These are phyloP conservation scores for Syncerus caffer DNA, from an alignment of 2,797 vertebrate species.

Conservation along the genomic window DNA sequence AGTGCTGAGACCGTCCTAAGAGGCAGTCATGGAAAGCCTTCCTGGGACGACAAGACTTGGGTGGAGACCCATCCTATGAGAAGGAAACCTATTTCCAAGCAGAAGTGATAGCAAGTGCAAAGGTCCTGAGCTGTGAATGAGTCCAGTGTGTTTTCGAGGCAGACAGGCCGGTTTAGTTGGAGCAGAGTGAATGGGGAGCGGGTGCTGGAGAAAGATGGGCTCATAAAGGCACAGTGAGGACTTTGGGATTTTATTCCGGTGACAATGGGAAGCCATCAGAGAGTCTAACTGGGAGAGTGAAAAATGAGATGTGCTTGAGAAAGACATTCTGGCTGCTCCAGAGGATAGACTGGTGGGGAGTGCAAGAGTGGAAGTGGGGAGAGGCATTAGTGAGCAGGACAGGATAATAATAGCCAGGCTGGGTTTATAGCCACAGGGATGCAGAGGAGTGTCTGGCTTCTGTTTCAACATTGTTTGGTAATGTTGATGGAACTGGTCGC, in stretches of 20 bases:
- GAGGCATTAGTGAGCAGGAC: too few relatives aligned
- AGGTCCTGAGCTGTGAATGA: not conserved
- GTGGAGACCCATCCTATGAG: not conserved
- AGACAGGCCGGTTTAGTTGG: not conserved
- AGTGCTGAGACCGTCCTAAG: too few relatives aligned
- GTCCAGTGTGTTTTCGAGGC: not conserved
- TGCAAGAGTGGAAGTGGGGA: not conserved
- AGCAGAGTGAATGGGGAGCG: not conserved
- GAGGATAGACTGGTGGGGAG: too few relatives aligned
- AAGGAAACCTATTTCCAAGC: not conserved
- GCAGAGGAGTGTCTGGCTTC: not conserved
- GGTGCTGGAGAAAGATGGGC: not conserved
- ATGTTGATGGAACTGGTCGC: not conserved
- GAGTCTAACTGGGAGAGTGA: not conserved
- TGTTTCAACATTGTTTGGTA: not conserved
- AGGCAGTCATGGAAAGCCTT: not conserved
- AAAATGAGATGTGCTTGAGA: not conserved
- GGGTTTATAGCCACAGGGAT: not conserved
- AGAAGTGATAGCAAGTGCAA: not conserved
- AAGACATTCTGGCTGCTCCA: not conserved
- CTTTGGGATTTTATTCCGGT: not conserved
- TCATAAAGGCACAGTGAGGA: not conserved
- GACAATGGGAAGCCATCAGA: not conserved
- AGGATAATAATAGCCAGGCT: not conserved
- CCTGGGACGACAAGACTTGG: not conserved